Evolutionary conservation across 2,113 vertebrate genomes (phyloP), one percentile per base, ranked within the genome.

Genomic region (Xiphophorus maculatus): DNA sequence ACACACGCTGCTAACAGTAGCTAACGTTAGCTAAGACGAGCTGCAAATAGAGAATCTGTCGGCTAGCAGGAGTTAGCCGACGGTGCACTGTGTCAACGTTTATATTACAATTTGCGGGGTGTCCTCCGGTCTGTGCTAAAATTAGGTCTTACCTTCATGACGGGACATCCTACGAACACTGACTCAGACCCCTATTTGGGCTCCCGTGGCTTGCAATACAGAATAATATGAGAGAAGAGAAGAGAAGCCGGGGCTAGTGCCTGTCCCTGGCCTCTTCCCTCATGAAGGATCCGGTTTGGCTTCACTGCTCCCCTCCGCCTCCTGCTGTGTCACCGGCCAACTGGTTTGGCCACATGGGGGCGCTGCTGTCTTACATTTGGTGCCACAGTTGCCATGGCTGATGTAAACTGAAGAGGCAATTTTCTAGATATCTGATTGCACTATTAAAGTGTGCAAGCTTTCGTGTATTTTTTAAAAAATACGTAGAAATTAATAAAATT

Each of bases 111-210:
- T 84, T 61, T 4, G 29, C 3, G 54, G 62, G 27, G 10, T 3
- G 66, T 6, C 63, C 48, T 2, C 13, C 5, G 4, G 68, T 65
- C 63, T 8, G 72, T 32, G 33, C 11, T 69, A 1, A 44, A 5
- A 48, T 19, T 58, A 37, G 0, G 8, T 62, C 88, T 93, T 88
- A 95, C 95, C 95, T 95, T 95, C 95, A 95, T 96, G 95, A 80
- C 95, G 95, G 94, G 95, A 96, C 95, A 96, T 95, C 94, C 94
- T 95, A 93, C 84, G 90, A 77, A 89, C 90, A 74, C 86, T 71
- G 76, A 73, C 48, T 64, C 90, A 88, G 89, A 87, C 89, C 92
- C 83, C 83, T 87, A 78, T 75, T 79, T 71, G 93, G 93, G 90
- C 88, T 91, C 84, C 88, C 68, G 77, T n/a, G 25, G 82, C 69